Evolutionary conservation across 2,888 invertebrate species (phyloP), one percentile per base, ranked within the genome.

Genomic region (Syrphus vitripennis): DNA sequence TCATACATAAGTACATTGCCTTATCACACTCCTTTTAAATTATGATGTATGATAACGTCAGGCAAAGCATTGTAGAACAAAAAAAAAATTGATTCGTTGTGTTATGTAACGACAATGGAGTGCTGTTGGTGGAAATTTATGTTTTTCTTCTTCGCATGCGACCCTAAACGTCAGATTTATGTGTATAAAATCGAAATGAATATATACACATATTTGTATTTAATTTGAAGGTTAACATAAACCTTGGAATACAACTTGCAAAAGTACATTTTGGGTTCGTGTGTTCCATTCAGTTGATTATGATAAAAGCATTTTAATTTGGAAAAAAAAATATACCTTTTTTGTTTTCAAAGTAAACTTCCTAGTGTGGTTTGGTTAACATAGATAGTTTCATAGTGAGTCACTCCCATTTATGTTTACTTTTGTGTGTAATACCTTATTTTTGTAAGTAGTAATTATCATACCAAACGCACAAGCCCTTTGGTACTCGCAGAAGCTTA

Each of bases 61-160:
- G n/a, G 19, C 59, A 21, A 4, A 12, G 4, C 55, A 7, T 31
- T 57, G 48, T 48, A 29, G 31, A 12, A 19, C 29, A 48, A 19
- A 57, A 40, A 57, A 40, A 45, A 42, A 48, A 74, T 48, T 61
- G 63, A 61, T 45, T 48, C 50, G 9, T 12, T 50, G 50, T 74
- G 50, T 50, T 53, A 42, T 76, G 37, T 67, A 76, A 57, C n/a
- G 29, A n/a, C n/a, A n/a, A n/a, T n/a, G n/a, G n/a, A 12, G 29
- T 55, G 31, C 21, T 16, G 10, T 63, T 76, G 55, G 55, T 40
- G 65, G 37, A 40, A 67, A 55, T 24, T 7, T 50, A 34, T 67
- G 45, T 67, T 67, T 67, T 67, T 48, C 26, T 34, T 45, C 0
- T 34, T 75, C 67, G 48, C 50, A 75, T 50, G 53, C 65, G 48